Conservation (phyloP, 2,797 vertebrate species). For the Lepilemur septentrionalis region DNA sequence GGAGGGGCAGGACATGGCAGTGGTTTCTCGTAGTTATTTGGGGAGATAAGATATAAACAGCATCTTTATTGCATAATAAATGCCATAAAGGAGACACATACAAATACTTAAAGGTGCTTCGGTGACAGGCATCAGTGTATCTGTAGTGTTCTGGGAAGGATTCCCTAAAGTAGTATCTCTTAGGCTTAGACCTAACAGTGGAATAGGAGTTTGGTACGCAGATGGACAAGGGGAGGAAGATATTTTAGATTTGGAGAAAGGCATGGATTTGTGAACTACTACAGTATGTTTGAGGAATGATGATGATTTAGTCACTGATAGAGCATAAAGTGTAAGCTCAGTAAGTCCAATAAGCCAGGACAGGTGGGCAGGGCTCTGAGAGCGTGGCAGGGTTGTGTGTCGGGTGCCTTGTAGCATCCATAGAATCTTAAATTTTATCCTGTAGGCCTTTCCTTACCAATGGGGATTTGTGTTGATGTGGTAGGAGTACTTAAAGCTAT, state of each 20-base stretch:
- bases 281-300: not conserved
- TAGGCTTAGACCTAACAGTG: not conserved
- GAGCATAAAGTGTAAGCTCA: not conserved
- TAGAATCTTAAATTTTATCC: not conserved
- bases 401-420: not conserved
- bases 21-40: not conserved
- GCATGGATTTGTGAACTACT: not conserved
- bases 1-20: not conserved
- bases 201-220: not conserved
- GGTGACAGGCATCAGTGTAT: not conserved
- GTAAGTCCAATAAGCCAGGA: not conserved
- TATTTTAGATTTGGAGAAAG: not conserved
- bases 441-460: not conserved
- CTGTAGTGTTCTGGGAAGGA: not conserved
- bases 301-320: not conserved
- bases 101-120: not conserved
- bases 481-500: not conserved
- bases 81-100: not conserved
- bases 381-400: not conserved
- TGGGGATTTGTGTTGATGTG: not conserved
- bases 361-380: not conserved
- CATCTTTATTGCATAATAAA: slow-evolving; percentile 34
- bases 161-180: not conserved
- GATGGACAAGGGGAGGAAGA: not conserved
- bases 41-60: not conserved